These are phyloP conservation scores for Lucilia sericata DNA, from an alignment of 1,140 invertebrate genomes.

Conservation along the genomic window DNA sequence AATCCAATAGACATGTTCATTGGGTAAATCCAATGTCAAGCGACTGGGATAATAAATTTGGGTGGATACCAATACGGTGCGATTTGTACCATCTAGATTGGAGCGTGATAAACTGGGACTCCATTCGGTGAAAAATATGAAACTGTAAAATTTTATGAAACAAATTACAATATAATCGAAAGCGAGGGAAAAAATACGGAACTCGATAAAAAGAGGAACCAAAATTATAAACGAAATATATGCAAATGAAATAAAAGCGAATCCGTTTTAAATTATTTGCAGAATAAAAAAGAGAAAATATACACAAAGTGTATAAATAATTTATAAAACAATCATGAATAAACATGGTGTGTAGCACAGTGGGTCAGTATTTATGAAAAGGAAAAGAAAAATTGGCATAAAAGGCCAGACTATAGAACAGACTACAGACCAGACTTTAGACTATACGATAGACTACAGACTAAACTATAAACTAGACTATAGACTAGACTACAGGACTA, in stretches of 20 bases:
- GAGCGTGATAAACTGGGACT: conserved; percentile 76
- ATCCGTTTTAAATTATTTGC: neutral
- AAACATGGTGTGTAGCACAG: neutral
- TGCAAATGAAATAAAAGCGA: neutral
- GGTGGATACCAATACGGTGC: conserved; percentile 70
- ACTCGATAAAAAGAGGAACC: neutral
- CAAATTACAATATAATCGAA: neutral
- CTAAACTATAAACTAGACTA: too few species aligned
- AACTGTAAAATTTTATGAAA: conserved; percentile 65
- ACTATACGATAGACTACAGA: too few species aligned
- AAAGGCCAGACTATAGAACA: too few species aligned
- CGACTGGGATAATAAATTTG: conserved; percentile 82
- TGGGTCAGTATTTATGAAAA: too few species aligned
- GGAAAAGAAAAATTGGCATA: too few species aligned
- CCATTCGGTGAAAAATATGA: conserved; percentile 84
- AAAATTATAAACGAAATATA: conserved; percentile 31
- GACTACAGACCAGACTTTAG: too few species aligned
- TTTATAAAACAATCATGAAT: conserved; percentile 28
- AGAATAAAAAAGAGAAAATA: neutral
- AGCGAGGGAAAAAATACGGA: too few species aligned
- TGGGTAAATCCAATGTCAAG: conserved; percentile 79
- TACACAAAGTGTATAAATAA: neutral
- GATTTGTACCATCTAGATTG: conserved; percentile 72
- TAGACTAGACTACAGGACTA: too few species aligned
- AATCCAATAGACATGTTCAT: conserved; percentile 81